Evolutionary conservation across 2,797 vertebrate species (phyloP), one percentile per base, ranked within the genome.

Genomic region (Eleutherodactylus coqui): DNA sequence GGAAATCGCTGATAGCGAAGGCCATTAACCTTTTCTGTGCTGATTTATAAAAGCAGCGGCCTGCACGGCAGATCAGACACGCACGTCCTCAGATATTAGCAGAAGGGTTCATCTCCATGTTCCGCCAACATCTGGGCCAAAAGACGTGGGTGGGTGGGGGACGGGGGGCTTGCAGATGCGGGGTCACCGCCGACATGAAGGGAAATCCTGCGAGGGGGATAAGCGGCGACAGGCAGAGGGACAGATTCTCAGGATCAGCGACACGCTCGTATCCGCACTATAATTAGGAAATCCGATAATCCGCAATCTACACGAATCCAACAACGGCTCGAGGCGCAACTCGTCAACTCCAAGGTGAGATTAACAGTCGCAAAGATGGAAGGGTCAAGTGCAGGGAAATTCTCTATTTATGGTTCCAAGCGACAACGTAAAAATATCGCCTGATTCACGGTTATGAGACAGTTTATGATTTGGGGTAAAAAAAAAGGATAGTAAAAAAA

Each of bases 11-110:
- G 47, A 81, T 75, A 29, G 77, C 41, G 53, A 11, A 78, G 49
- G 47, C 38, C 32, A 83, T 87, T 78, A 87, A 87, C 81, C 86
- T 83, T 27, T 87, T 87, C 62, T 72, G 13, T 83, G 62, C 75
- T 86, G 79, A 82, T 82, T 75, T 82, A 82, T 82, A 77, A 38
- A n/a, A n/a, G n/a, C n/a, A 34, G 45, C 77, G 32, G 43, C 62
- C 60, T 0, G 36, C 41, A 10, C 24, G 47, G 51, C 67, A 79
- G 43, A 83, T 87, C 81, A 83, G 83, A 87, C 75, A 49, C 64
- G 43, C 16, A 19, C 73, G 53, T 60, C 73, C 85, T 62, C 17
- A 60, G 24, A 62, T 82, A 86, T 86, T 77, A 86, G 79, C n/a
- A 4, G 14, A n/a, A 27, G 36, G 45, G 49, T 41, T 75, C 82